These are phyloP conservation scores for Enteromius treurensis DNA, from an alignment of 2,797 vertebrate species.

Conservation along the genomic window DNA sequence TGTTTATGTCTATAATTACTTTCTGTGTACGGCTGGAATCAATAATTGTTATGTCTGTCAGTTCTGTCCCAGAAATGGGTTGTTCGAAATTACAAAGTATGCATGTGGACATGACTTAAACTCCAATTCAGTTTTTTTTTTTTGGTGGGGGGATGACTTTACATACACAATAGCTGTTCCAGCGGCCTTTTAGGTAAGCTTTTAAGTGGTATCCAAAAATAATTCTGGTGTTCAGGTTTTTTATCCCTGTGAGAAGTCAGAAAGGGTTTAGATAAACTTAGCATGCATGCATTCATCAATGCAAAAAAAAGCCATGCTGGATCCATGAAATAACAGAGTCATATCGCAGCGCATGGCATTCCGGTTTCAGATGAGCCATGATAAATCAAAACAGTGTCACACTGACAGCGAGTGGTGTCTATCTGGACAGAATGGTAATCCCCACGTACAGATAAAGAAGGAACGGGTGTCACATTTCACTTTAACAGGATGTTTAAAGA, in stretches of 20 bases:
- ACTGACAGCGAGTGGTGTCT: slow-evolving; percentile 69
- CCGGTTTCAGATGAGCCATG: slow-evolving; percentile 67
- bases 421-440: slow-evolving; percentile 64
- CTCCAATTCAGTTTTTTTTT: background rate
- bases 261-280: background rate
- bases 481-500: slow-evolving; percentile 65
- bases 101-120: background rate
- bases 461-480: slow-evolving; percentile 62
- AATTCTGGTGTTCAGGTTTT: background rate
- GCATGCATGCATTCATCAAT: slow-evolving; percentile 53
- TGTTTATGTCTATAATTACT: slow-evolving; percentile 29
- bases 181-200: slow-evolving; percentile 23
- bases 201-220: slow-evolving; percentile 14
- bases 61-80: background rate
- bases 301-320: slow-evolving; percentile 63
- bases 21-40: background rate
- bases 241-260: background rate
- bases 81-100: background rate
- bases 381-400: slow-evolving; percentile 68
- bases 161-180: background rate
- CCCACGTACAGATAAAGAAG: slow-evolving; percentile 63
- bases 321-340: slow-evolving; percentile 64
- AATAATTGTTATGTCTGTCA: slow-evolving; percentile 35
- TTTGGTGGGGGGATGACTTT: background rate
- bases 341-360: slow-evolving; percentile 61